These are phyloP conservation scores for Eustalomyia histrio DNA, from an alignment of 2,888 invertebrate genomes.

Conservation along the genomic window DNA sequence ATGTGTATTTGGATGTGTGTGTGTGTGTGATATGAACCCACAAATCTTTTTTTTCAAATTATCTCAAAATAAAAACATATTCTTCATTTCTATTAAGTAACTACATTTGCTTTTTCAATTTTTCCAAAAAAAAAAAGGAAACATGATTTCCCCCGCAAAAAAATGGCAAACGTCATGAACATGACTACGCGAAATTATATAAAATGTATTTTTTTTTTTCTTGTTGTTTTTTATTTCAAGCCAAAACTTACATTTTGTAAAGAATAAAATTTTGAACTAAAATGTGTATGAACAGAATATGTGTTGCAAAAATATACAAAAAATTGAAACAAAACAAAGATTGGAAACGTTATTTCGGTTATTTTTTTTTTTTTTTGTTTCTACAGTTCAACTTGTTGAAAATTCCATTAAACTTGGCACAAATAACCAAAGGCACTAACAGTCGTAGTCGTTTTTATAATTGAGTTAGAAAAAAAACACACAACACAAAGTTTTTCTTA, in stretches of 20 bases:
- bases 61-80: constrained; percentile 26
- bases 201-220: background rate
- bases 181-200: constrained; percentile 46
- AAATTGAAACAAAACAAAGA: constrained; percentile 63
- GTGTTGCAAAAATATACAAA: constrained; percentile 2
- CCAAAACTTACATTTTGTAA: background rate
- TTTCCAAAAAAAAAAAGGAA: constrained; percentile 9
- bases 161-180: constrained; percentile 55
- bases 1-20: background rate
- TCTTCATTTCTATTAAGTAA: constrained; percentile 34
- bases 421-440: constrained; percentile 76
- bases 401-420: constrained; percentile 78
- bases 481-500: constrained; percentile 61
- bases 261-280: constrained; percentile 12
- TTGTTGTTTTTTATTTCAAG: background rate
- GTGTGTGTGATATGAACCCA: background rate
- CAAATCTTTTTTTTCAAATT: constrained; percentile 25
- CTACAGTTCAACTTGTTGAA: constrained; percentile 72
- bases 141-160: background rate
- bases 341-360: constrained; percentile 54
- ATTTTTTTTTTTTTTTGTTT: constrained; percentile 11
- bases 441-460: constrained; percentile 75
- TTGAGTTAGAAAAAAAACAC: constrained; percentile 68
- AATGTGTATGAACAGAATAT: background rate
- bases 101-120: constrained; percentile 47